Base-by-base conservation (phyloP, 2,888 invertebrate genomes). In the Leptopilina syphax region DNA sequence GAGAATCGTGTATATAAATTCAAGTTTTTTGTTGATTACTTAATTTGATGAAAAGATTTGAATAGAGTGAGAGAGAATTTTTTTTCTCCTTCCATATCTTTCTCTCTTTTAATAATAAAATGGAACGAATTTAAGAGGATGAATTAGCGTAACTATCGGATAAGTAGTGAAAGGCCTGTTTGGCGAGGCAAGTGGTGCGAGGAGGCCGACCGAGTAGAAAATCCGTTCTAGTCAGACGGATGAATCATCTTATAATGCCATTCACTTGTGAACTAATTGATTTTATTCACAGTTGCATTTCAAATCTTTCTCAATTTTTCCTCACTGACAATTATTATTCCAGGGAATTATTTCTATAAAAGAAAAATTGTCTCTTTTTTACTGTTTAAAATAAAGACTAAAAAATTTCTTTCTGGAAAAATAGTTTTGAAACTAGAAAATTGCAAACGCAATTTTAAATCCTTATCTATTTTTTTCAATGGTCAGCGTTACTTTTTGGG, bases 161-260 rank as follows among this genome's bases (percentile, higher is more conserved):
- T 34, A 73, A 73, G 70, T 73, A 73, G 70, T 73, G 70, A 73
- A 73, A 73, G 9, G 54, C 50, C 54, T 34, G 27, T 73, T 73
- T 57, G 34, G 34, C 34, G 57, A 73, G 70, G 3, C 70, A 73
- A 73, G 70, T 9, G 27, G 27, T 70, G 70, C 50, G 27, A 57
- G 27, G 34, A 54, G 13, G 34, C 18, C 47, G 47, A 47, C 47
- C 70, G 54, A 73, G 70, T 73, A 57, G 70, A 73, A 73, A 73
- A 57, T 54, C 54, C 57, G 57, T 73, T 57, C 9, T 34, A 73
- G 70, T 73, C 70, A 57, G 70, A 34, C 70, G n/a, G 34, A 18
- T 34, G 57, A 73, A 57, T 73, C 27, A 70, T 70, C 2, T 54
- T 34, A 73, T 12, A n/a, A 27, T n/a, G 10, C 34, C 13, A 70